phyloP scores from a whole-genome alignment of 2,888 invertebrate genomes.

The Sminthurides aquaticus region DNA sequence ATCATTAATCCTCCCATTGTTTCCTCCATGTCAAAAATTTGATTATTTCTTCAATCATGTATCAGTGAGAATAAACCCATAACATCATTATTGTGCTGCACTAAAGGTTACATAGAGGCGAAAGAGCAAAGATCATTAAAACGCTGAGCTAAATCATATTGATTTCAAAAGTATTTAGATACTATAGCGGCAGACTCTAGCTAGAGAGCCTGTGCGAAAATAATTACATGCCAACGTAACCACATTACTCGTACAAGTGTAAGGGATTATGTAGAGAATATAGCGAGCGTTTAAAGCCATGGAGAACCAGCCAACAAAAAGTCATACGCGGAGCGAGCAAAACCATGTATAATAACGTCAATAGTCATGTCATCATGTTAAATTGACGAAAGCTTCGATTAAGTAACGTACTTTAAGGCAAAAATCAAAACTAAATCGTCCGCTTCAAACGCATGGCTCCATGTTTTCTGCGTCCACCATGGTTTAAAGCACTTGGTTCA shows the following conservation, averaged over 20 bases:
- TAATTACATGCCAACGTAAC: neutral
- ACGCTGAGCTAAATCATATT: too few relatives aligned
- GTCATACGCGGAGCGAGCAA: neutral
- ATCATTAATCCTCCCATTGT: conserved; percentile 39
- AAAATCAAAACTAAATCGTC: too few relatives aligned
- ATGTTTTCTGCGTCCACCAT: neutral
- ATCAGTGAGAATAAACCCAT: neutral
- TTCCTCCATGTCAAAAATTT: conserved; percentile 2
- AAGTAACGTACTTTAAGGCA: too few relatives aligned
- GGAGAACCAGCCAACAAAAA: neutral
- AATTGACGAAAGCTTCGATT: neutral
- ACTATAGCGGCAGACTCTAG: too few relatives aligned
- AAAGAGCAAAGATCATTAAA: too few relatives aligned
- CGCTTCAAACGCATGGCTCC: neutral
- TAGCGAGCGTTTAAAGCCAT: neutral
- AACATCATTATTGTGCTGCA: neutral
- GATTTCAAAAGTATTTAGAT: too few relatives aligned
- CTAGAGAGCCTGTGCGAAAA: conserved; percentile 1
- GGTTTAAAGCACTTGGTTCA: too few relatives aligned
- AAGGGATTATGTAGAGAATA: neutral
- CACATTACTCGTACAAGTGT: neutral
- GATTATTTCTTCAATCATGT: neutral
- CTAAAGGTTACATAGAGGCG: neutral
- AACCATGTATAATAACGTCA: too few relatives aligned
- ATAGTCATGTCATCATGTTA: too few relatives aligned